phyloP scores from a whole-genome alignment of 2,797 vertebrate species.

The Denticeps clupeoides region DNA sequence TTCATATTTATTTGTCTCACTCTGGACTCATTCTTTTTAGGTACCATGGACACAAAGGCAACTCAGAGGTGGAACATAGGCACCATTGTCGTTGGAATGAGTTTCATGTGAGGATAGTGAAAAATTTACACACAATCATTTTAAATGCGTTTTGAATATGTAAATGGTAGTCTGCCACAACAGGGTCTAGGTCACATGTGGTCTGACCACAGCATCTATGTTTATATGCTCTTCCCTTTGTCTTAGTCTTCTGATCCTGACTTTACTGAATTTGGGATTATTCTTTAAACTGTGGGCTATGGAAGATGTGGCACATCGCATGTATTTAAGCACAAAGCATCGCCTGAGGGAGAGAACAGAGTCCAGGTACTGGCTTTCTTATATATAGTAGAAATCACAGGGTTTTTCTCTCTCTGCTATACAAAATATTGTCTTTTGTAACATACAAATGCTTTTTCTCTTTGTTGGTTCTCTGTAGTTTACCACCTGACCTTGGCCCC shows the following conservation, averaged over 20 bases:
- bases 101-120: conserved; percentile 55
- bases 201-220: neutral
- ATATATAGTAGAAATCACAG: neutral
- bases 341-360: conserved; percentile 63
- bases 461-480: conserved; percentile 54
- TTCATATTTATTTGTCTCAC: conserved; percentile 22
- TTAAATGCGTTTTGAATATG: neutral
- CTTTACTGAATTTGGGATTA: conserved; percentile 77
- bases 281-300: conserved; percentile 90
- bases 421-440: neutral
- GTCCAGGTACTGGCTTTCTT: conserved; percentile 51
- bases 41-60: conserved; percentile 35
- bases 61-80: conserved; percentile 39
- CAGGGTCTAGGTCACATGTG: too few species aligned
- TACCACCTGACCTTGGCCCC: conserved; percentile 51
- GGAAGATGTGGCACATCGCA: conserved; percentile 81
- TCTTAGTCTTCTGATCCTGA: conserved; percentile 74
- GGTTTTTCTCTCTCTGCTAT: neutral
- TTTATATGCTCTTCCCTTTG: too few species aligned
- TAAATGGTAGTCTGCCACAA: too few species aligned
- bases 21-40: too few species aligned
- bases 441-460: too few species aligned
- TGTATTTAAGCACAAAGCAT: conserved; percentile 64
- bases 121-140: neutral
- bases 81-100: conserved; percentile 53